These are phyloP conservation scores for Glomeris marginata DNA, from an alignment of 2,888 invertebrate species.

Conservation along the genomic window DNA sequence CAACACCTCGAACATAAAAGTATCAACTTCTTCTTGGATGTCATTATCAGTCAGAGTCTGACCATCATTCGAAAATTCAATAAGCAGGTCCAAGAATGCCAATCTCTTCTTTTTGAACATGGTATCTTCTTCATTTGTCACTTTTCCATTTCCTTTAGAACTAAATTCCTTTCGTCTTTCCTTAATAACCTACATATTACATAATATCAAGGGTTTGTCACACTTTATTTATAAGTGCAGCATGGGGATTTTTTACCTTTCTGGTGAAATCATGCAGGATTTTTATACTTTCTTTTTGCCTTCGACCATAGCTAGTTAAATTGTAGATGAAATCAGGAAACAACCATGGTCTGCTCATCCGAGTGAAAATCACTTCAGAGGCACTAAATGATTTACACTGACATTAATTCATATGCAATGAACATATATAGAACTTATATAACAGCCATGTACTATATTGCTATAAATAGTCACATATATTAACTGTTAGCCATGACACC, in stretches of 20 bases:
- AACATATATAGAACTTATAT: no score
- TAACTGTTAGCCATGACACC: no score
- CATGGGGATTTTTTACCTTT: no score
- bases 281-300: conserved; percentile 12
- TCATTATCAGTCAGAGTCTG: conserved; percentile 30
- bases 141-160: no score
- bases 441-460: no score
- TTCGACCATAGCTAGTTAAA: conserved; percentile 5
- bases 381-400: no score
- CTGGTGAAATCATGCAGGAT: conserved; percentile 14
- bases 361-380: conserved; percentile 4
- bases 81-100: conserved; percentile 30
- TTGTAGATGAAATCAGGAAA: conserved; percentile 13
- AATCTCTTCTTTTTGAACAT: conserved; percentile 17
- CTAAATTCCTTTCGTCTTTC: no score
- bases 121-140: no score
- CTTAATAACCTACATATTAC: no score
- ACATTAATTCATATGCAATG: no score
- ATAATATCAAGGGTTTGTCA: not conserved
- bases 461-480: no score
- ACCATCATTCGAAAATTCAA: conserved; percentile 26
- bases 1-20: conserved; percentile 39
- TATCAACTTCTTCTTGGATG: conserved; percentile 39
- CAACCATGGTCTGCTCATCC: conserved; percentile 10
- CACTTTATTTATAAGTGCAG: not conserved